Base-by-base conservation (phyloP, 2,113 vertebrate genomes). In the Sinocyclocheilus anshuiensis region DNA sequence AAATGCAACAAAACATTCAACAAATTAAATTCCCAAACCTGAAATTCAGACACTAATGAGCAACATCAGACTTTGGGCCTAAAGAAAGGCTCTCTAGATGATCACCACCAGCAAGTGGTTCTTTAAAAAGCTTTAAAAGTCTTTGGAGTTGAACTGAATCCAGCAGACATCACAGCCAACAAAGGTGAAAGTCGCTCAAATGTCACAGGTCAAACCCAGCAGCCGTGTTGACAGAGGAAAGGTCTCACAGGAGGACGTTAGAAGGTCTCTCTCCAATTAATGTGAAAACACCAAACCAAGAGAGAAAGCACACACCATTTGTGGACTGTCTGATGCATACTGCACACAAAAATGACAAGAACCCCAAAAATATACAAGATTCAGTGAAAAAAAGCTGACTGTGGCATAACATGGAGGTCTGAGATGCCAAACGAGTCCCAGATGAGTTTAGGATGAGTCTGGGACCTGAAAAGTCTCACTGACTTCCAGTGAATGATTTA, bases 241-340 rank as follows among this genome's bases (percentile, higher is more conserved):
- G 88, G 81, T 86, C 85, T 86, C 85, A 39, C 85, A 84, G 88
- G 77, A 69, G 88, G 88, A 77, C 50, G 15, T 71, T 69, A 39
- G 26, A 82, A 75, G 6, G 24, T 71, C 75, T 83, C 50, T 18
- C 42, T 79, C n/a, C 50, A 77, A 79, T 26, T 48, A 77, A 81
- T 42, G 5, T n/a, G 12, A 78, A 48, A 48, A 48, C 45, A 48
- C 10, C 10, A 3, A 48, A 48, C 10, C 45, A 78, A 55, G n/a
- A 81, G 61, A 26, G 11, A 76, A 76, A 50, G 6, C 29, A 69
- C 4, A 59, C 3, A 76, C 22, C 11, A 55, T 55, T 29, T 0
- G 42, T 42, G 42, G 42, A 42, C 42, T 45, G 45, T 4, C 18
- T 36, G 16, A 3, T 3, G 26, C 76, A 18, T 33, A 65, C 55